Conservation (phyloP, 64 coral and sea anemone species). For the Stylophora pistillata region DNA sequence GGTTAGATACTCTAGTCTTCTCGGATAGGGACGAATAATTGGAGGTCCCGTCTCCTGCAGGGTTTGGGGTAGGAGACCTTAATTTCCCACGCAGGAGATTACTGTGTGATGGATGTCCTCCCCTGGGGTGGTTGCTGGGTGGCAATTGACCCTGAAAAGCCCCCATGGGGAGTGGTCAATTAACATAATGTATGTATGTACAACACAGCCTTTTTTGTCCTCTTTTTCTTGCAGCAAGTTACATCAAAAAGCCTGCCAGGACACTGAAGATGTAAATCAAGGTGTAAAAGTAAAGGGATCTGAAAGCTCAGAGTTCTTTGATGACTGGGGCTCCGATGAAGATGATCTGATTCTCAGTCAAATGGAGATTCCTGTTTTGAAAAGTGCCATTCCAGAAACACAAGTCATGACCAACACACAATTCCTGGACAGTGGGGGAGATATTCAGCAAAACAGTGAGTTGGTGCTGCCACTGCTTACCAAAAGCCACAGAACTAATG, state of each 20-base stretch:
- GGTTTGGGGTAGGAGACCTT: too few species aligned
- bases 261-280: neutral
- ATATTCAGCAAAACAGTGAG: neutral
- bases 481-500: neutral
- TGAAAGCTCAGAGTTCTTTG: slow-evolving; percentile 4
- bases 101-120: too few species aligned
- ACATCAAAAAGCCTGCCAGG: neutral
- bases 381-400: slow-evolving; percentile 11
- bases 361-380: slow-evolving; percentile 52
- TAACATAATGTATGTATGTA: too few species aligned
- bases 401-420: slow-evolving; percentile 49
- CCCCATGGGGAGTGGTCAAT: too few species aligned
- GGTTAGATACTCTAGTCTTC: too few species aligned
- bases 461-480: too few species aligned
- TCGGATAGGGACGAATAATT: too few species aligned
- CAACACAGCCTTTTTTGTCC: neutral
- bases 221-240: neutral
- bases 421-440: neutral
- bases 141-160: too few species aligned
- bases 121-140: too few species aligned
- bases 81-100: too few species aligned
- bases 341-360: slow-evolving; percentile 48
- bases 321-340: slow-evolving; percentile 42
- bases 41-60: too few species aligned
- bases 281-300: slow-evolving; percentile 5